Base-by-base conservation (phyloP, 1,140 invertebrate genomes). In the Dermatophagoides farinae region DNA sequence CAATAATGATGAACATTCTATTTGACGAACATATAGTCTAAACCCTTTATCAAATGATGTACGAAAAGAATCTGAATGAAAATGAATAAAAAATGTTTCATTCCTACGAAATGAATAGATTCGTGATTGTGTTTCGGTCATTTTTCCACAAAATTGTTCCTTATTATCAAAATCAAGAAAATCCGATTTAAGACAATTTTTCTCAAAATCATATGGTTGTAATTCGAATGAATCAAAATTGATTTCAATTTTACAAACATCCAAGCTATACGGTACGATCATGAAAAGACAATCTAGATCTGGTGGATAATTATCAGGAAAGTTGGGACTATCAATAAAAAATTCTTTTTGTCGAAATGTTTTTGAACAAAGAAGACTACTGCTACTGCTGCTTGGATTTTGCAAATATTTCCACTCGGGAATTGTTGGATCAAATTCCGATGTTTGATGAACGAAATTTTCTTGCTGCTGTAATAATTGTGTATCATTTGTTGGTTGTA, bases 221-320 rank as follows among this genome's bases (percentile, higher is more conserved):
- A 66, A 16, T 22, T 63, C 60, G 55, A 67, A 67, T 22, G 64
- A 60, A 8, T 64, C 39, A 44, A 64, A 67, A 31, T 46, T 67
- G 0, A 67, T 40, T 31, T 65, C 64, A 25, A 67, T 44, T 58
- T 66, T 60, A 20, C 66, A 67, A n/a, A 67, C 62, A 37, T 61
- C 16, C n/a, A 41, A 25, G 14, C 23, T 10, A 12, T 9, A 39
- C 2, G 41, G 41, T 41, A 37, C 12, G 37, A 64, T 61, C 58
- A 67, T 63, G 57, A 53, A 67, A 37, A 60, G 62, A 61, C 66
- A 67, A 50, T 67, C 52, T 1, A 65, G 16, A 37, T 67, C 62
- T 20, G 62, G 60, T 20, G 61, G 60, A 47, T 68, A 68, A 18
- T 60, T 49, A 9, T 31, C 49, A 0, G 67, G 67, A 52, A 65